phyloP scores from a whole-genome alignment of 1,140 invertebrate species.

The Cotesia typhae region DNA sequence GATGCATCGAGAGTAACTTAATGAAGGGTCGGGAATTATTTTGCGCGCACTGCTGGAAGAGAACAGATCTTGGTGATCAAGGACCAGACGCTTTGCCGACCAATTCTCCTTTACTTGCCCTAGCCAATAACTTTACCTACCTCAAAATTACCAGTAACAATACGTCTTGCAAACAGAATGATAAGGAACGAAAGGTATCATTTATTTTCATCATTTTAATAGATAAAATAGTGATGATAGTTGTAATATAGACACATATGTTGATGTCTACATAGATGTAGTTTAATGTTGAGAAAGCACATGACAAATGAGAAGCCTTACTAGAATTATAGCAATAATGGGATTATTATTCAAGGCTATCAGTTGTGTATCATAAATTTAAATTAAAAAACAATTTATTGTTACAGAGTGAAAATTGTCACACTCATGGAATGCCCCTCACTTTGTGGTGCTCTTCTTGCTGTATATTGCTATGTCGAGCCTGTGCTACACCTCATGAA shows the following conservation, averaged over 20 bases:
- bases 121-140: slow-evolving; percentile 70
- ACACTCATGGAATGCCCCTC: slow-evolving; percentile 76
- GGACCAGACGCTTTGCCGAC: slow-evolving; percentile 74
- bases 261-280: neutral
- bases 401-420: slow-evolving; percentile 72
- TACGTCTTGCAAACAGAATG: slow-evolving; percentile 56
- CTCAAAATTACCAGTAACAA: slow-evolving; percentile 66
- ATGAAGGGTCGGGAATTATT: slow-evolving; percentile 72
- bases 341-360: slow-evolving; percentile 40
- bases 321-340: neutral
- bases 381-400: slow-evolving; percentile 16
- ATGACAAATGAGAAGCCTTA: slow-evolving; percentile 7
- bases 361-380: neutral
- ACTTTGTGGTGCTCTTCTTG: slow-evolving; percentile 79
- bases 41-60: slow-evolving; percentile 76
- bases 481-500: slow-evolving; percentile 72
- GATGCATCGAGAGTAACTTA: slow-evolving; percentile 74
- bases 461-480: slow-evolving; percentile 71
- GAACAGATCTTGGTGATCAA: slow-evolving; percentile 70
- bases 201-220: slow-evolving; percentile 15
- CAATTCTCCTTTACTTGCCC: slow-evolving; percentile 70
- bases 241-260: neutral
- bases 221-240: too few relatives aligned
- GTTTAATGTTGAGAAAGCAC: neutral
- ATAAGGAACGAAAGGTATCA: slow-evolving; percentile 67